Conservation (phyloP, 2,113 vertebrate species). For the Datnioides undecimradiatus region DNA sequence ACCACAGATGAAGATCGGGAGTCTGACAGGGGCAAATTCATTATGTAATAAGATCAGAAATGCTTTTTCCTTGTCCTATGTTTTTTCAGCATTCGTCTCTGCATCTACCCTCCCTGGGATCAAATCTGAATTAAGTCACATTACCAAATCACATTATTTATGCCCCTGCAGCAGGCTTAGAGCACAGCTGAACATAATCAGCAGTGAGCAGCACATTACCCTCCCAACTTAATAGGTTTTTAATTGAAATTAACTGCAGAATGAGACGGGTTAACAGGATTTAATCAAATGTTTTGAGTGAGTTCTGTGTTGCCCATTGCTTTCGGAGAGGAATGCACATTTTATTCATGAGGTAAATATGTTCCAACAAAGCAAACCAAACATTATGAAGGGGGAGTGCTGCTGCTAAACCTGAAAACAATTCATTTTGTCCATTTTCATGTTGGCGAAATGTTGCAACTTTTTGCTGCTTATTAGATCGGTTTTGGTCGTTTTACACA, state of each 20-base stretch:
- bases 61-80: conserved; percentile 35
- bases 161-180: not conserved
- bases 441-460: not conserved
- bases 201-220: not conserved
- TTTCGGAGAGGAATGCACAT: not conserved
- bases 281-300: not conserved
- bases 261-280: conserved; percentile 11
- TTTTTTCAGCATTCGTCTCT: conserved; percentile 3
- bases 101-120: not conserved
- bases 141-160: not conserved
- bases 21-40: not conserved
- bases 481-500: not conserved
- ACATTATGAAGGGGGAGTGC: not conserved
- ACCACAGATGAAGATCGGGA: not conserved
- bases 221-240: conserved; percentile 5
- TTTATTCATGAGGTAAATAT: not conserved
- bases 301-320: not conserved
- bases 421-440: not conserved
- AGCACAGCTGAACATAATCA: not conserved
- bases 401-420: not conserved
- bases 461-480: not conserved
- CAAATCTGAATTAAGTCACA: not conserved
- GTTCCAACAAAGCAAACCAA: not conserved
- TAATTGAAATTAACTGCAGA: conserved; percentile 12
- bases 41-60: conserved; percentile 39